Evolutionary conservation across 2,113 vertebrate species (phyloP).

Genomic region (Pygoscelis adeliae): DNA sequence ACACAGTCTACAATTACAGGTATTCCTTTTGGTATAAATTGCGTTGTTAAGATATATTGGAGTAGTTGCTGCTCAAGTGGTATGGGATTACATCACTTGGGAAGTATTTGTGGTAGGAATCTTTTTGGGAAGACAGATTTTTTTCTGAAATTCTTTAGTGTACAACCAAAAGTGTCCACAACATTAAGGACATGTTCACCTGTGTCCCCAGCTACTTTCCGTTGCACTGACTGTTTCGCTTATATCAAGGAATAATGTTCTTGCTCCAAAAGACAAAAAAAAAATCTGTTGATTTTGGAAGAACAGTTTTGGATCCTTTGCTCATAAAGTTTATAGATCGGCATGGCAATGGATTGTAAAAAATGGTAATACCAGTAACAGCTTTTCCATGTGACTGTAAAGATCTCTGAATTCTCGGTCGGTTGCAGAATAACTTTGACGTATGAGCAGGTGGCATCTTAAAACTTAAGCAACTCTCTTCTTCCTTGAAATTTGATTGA

Average conservation of each 20-base stretch:
- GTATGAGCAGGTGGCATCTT: not conserved
- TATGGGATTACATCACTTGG: not conserved
- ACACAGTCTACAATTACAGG: not conserved
- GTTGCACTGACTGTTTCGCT: not conserved
- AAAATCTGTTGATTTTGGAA: not conserved
- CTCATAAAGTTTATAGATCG: not conserved
- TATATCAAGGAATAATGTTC: not conserved
- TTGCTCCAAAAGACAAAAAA: not conserved
- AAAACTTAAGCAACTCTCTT: not conserved
- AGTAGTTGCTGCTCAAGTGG: not conserved
- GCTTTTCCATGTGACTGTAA: not conserved
- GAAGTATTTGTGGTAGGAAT: not conserved
- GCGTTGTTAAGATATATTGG: not conserved
- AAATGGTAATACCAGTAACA: not conserved
- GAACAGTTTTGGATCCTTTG: not conserved
- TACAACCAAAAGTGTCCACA: not conserved
- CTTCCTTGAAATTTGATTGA: not conserved
- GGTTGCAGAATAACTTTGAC: not conserved
- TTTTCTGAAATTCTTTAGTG: not conserved
- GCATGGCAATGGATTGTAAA: not conserved
- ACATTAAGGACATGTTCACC: not conserved
- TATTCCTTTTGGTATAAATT: not conserved
- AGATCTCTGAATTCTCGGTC: not conserved
- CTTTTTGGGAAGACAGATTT: not conserved
- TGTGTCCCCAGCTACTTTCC: not conserved